Base-by-base conservation (phyloP, 2,797 vertebrate species). In the Micromesistius poutassou region DNA sequence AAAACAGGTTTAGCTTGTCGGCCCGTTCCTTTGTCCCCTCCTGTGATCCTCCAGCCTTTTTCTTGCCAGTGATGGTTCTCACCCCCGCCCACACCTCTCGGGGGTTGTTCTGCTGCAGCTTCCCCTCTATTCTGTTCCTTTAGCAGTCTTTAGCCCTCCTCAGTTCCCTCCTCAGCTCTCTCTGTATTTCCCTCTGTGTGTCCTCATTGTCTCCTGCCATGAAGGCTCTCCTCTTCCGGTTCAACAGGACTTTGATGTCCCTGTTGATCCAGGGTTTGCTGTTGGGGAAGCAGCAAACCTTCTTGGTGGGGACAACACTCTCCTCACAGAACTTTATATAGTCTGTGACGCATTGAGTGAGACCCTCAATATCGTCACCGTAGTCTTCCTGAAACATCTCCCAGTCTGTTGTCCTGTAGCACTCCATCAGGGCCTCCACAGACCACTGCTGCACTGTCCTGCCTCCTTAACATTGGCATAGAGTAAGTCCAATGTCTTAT, bases 241-340 rank as follows among this genome's bases (percentile, higher is more conserved):
- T 72, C 71, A 72, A 31, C 71, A 35, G 71, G 10, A 30, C n/a
- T 70, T 38, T 38, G 38, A 38, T 38, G 38, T 70, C n/a, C 6
- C 8, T 72, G 30, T 72, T 72, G 30, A 72, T 72, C 71, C 71
- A 35, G 13, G 71, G 71, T 30, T 72, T 72, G 30, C 16, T 71
- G 68, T 72, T 72, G 71, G 71, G 22, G 22, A 71, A 71, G 68
- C 68, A 72, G 71, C 71, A 5, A 12, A 72, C 30, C 71, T 72
- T 72, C 28, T 72, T 72, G 71, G 30, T 72, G 71, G 71, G 71
- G 30, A 31, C 30, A 16, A 72, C 30, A 19, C 30, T 72, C 13
- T 30, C 30, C 71, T 72, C 71, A 72, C 71, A 72, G 10, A 72
- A 72, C 30, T 14, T 72, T 30, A 72, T 72, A 30, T 72, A 72